These are phyloP conservation scores for Schizothorax lantsangensis DNA, from an alignment of 2,797 vertebrate genomes.

Conservation along the genomic window DNA sequence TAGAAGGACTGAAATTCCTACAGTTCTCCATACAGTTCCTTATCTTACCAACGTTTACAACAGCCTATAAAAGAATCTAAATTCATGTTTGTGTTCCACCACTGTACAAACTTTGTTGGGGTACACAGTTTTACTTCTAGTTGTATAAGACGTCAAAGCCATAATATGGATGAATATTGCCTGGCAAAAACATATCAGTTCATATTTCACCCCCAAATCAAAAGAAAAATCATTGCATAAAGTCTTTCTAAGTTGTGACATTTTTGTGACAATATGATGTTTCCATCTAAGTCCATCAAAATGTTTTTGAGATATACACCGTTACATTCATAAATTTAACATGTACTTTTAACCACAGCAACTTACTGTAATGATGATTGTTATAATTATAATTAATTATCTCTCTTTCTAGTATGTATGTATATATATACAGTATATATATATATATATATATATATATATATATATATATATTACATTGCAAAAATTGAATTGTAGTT, in stretches of 20 bases:
- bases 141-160: background rate
- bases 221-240: background rate
- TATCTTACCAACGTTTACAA: conserved; percentile 22
- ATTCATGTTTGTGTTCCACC: conserved; percentile 4
- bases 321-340: background rate
- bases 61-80: conserved; percentile 20
- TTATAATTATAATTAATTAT: no score
- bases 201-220: background rate
- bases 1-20: background rate
- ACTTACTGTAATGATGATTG: no score
- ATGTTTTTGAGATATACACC: no score
- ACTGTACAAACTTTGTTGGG: background rate
- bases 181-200: background rate
- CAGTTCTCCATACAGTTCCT: background rate
- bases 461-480: no score
- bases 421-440: no score
- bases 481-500: no score
- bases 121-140: background rate
- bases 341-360: background rate
- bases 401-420: no score
- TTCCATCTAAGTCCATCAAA: background rate
- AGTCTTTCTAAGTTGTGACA: background rate
- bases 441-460: no score
- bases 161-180: background rate
- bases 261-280: background rate